Percentiles rank a stretch among this genome's conserved stretches.
Conservation (phyloP, 2,888 invertebrate genomes). For the Mantis religiosa region DNA sequence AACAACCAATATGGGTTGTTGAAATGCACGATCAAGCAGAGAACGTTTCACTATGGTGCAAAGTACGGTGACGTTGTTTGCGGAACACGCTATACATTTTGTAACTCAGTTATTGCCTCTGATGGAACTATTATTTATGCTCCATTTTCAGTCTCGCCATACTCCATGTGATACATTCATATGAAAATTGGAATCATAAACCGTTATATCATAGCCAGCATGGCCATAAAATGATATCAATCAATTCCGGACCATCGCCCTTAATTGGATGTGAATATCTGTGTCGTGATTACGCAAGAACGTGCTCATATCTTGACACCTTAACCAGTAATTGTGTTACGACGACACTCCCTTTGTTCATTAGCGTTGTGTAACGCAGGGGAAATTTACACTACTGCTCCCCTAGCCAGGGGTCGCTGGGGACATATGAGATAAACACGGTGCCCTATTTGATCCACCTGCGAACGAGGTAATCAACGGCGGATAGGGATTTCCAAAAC, state of each 20-base stretch:
- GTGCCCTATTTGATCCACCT: background rate
- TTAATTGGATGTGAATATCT: background rate
- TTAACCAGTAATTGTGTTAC: background rate
- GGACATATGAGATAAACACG: background rate
- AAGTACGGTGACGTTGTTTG: background rate
- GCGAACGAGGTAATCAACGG: too few relatives aligned
- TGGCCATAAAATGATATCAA: background rate
- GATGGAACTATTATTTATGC: background rate
- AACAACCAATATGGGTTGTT: too few relatives aligned
- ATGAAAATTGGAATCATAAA: background rate
- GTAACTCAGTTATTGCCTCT: background rate
- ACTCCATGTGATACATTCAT: background rate
- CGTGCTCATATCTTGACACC: background rate
- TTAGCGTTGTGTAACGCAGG: background rate
- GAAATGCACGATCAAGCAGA: too few relatives aligned
- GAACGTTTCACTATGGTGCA: too few relatives aligned
- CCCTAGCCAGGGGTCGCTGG: background rate
- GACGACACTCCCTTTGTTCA: background rate
- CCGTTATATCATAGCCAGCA: background rate
- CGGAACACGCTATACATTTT: background rate
- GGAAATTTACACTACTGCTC: background rate
- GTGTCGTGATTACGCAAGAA: background rate
- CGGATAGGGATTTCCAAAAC: too few relatives aligned
- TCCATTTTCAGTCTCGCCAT: background rate
- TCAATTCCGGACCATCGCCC: background rate